Conservation (phyloP, 2,888 invertebrate genomes). For the Lymantria dispar region DNA sequence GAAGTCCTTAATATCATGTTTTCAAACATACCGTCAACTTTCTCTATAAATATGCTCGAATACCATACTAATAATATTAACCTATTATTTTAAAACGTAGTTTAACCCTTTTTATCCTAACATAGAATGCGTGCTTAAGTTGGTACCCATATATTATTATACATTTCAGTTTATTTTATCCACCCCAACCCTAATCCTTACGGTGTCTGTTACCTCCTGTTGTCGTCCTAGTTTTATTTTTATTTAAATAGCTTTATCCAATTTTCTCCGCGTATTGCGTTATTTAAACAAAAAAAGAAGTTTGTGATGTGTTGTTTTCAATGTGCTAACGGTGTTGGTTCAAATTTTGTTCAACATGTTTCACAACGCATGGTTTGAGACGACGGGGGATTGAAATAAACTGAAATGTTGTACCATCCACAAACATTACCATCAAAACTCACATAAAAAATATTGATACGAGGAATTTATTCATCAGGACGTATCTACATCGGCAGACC, state of each 20-base stretch:
- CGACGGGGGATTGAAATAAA: slow-evolving; percentile 66
- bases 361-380: slow-evolving; percentile 53
- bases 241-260: slow-evolving; percentile 2
- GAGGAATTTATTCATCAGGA: slow-evolving; percentile 53
- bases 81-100: slow-evolving; percentile 32
- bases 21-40: no score
- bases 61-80: slow-evolving; percentile 41
- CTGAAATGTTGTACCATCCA: slow-evolving; percentile 70
- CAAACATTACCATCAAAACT: slow-evolving; percentile 10
- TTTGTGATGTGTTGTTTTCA: slow-evolving; percentile 50
- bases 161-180: slow-evolving; percentile 81
- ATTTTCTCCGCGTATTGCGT: slow-evolving; percentile 28
- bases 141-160: slow-evolving; percentile 74
- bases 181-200: slow-evolving; percentile 52
- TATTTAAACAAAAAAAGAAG: slow-evolving; percentile 29
- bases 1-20: no score
- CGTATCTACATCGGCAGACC: slow-evolving; percentile 67
- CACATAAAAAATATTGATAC: slow-evolving; percentile 31
- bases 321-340: slow-evolving; percentile 70
- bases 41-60: slow-evolving; percentile 22
- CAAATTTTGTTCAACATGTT: slow-evolving; percentile 37
- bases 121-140: slow-evolving; percentile 64
- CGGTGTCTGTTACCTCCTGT: slow-evolving; percentile 53
- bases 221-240: not conserved
- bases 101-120: slow-evolving; percentile 56